Base-by-base conservation (phyloP, 2,888 invertebrate species). In the Orthosia gracilis region DNA sequence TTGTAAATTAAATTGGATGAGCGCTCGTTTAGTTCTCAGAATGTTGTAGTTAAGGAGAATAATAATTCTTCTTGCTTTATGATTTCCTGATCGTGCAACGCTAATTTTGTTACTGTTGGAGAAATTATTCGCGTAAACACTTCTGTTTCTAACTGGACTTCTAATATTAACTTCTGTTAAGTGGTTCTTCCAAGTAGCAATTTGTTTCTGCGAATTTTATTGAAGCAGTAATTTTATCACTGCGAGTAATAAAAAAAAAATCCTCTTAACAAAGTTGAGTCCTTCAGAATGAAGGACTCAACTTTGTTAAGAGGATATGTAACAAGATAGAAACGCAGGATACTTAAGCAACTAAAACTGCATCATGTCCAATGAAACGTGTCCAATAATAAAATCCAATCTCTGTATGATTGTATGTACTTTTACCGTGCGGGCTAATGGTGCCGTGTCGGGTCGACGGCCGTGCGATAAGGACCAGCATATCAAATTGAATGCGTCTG, bases 391-490 rank as follows among this genome's bases (percentile, higher is more conserved):
- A 89, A 88, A 90, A 88, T 76, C 80, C 85, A 88, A 88, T 88
- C 87, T 88, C 78, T 85, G 87, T 87, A 85, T 86, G 88, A 87
- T 88, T 88, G 89, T 88, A 88, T 89, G 89, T 90, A 89, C 91
- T 88, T 90, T 88, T 89, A 89, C 86, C 88, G 88, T 83, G 88
- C 87, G 86, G 88, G 84, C 87, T 90, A 91, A 90, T 90, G 89
- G 89, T 89, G 85, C 88, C 75, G 73, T 75, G 86, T 85, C 90
- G 91, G 94, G 94, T 94, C 94, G 94, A 93, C 93, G 94, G 83
- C 94, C 94, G 93, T 87, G 89, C 81, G 89, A 93, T 73, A 63
- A 87, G 78, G 91, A 93, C 72, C 54, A 47, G 31, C 0, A 83
- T 85, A 87, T 21, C 40, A 65, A 76, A 68, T 12, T 3, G 26